A percentile compares a stretch with the other conserved stretches of the same genome.
Evolutionary conservation across 2,888 invertebrate species (phyloP).

Genomic region (Linyphia triangularis): DNA sequence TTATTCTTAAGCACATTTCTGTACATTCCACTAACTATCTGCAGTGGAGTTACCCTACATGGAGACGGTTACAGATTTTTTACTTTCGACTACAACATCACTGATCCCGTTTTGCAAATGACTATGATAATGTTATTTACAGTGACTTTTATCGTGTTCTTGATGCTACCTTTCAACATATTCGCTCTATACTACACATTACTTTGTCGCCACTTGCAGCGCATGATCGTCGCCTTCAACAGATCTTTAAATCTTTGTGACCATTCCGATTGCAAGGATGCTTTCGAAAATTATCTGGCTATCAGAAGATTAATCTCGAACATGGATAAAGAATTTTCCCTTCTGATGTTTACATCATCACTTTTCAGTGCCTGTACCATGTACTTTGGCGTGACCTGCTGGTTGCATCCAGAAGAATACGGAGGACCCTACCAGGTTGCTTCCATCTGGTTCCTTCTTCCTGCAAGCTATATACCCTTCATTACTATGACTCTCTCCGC

Average conservation of each 20-base stretch:
- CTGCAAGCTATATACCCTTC: background rate
- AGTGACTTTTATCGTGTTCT: background rate
- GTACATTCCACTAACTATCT: background rate
- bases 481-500: background rate
- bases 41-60: background rate
- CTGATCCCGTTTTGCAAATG: background rate
- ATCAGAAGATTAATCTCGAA: background rate
- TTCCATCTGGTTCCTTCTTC: background rate
- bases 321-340: constrained; percentile 15
- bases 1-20: background rate
- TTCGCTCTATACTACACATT: constrained; percentile 1
- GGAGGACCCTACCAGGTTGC: background rate
- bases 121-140: background rate
- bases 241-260: background rate
- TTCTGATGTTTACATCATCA: constrained; percentile 15
- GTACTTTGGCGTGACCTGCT: background rate
- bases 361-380: background rate
- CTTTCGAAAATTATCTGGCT: background rate
- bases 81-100: background rate
- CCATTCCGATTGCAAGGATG: background rate
- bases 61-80: background rate
- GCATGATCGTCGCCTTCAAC: background rate
- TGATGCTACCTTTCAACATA: background rate
- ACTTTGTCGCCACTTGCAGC: background rate
- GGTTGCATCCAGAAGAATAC: background rate